Conservation (phyloP, 2,797 vertebrate genomes). For the Hypotaenidia okinawae region DNA sequence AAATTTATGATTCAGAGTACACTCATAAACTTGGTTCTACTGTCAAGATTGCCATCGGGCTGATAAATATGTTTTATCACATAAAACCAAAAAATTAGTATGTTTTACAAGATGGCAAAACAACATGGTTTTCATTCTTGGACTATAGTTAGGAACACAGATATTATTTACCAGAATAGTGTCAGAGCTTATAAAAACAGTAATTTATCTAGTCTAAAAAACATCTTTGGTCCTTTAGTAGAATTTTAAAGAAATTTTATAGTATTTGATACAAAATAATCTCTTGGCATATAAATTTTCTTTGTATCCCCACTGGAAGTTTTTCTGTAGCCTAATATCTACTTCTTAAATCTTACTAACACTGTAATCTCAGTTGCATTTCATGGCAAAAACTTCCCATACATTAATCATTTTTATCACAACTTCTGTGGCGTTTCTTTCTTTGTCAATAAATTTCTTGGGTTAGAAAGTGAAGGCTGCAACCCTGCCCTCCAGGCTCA, state of each 20-base stretch:
- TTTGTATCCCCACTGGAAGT: background rate
- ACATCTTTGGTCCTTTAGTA: background rate
- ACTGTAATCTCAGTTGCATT: background rate
- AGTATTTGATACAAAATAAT: background rate
- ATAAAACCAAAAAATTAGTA: background rate
- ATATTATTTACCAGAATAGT: conserved; percentile 6
- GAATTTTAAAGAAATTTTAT: background rate
- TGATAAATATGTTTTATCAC: background rate
- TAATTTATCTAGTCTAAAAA: background rate
- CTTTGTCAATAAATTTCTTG: background rate
- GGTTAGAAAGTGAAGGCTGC: background rate
- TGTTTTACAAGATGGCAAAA: background rate
- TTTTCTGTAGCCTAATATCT: background rate
- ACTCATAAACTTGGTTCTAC: background rate
- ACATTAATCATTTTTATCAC: background rate
- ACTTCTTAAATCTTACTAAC: background rate
- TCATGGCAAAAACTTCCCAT: background rate
- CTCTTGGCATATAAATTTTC: background rate
- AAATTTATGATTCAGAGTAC: conserved; percentile 14
- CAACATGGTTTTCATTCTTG: background rate
- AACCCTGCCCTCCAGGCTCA: background rate
- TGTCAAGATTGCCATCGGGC: background rate
- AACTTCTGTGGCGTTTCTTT: background rate
- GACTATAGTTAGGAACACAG: background rate
- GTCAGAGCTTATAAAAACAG: background rate